Evolutionary conservation across 2,888 invertebrate genomes (phyloP).

Genomic region (Catocala fraxini): DNA sequence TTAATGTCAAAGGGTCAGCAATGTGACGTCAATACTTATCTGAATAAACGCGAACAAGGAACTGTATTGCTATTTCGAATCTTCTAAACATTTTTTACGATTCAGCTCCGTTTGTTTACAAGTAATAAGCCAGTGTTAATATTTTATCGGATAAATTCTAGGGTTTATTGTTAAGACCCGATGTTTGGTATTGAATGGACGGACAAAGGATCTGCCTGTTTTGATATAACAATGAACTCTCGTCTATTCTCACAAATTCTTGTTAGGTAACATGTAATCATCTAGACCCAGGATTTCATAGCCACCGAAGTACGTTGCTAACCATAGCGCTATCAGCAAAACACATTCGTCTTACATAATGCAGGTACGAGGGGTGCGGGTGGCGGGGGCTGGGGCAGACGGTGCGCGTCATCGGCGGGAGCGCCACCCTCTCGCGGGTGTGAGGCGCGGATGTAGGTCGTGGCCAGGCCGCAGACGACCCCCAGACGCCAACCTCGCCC

Average conservation of each 20-base stretch:
- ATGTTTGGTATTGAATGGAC: background rate
- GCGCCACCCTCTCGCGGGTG: conserved; percentile 39
- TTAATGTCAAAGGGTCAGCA: conserved; percentile 50
- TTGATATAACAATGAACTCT: background rate
- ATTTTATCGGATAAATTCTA: background rate
- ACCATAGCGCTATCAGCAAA: conserved; percentile 57
- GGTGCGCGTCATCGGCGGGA: conserved; percentile 58
- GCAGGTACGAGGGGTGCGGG: conserved; percentile 65
- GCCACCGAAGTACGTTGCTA: conserved; percentile 22
- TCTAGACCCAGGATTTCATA: conserved; percentile 19
- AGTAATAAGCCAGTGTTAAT: background rate
- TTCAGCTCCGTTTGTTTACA: no score
- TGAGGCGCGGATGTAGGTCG: conserved; percentile 76
- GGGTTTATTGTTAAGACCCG: background rate
- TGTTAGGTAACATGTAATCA: conserved; percentile 23
- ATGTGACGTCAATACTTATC: conserved; percentile 55
- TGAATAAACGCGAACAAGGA: conserved; percentile 6
- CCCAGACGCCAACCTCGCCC: conserved; percentile 79
- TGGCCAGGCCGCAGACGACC: conserved; percentile 83
- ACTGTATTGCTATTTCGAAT: background rate
- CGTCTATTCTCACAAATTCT: background rate
- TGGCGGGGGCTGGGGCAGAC: conserved; percentile 57
- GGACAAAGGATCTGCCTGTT: conserved; percentile 5
- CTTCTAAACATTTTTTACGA: no score
- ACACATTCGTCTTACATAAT: conserved; percentile 77